Conservation (phyloP, 2,888 invertebrate species). For the Exocentrus adspersus region DNA sequence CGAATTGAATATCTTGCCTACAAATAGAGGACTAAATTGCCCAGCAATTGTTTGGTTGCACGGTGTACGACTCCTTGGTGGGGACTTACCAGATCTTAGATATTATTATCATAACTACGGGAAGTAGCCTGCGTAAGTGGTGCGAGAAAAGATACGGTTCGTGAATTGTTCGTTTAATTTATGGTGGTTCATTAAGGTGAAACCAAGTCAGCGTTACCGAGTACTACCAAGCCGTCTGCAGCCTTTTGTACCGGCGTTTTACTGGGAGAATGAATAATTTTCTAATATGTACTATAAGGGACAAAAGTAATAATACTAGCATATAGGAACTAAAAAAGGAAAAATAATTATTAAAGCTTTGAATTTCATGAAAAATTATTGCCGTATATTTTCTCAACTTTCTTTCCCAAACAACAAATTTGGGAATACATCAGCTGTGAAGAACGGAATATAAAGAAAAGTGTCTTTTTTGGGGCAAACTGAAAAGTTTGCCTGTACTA, state of each 20-base stretch:
- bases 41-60: conserved; percentile 35
- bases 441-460: too few species aligned
- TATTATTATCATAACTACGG: conserved; percentile 41
- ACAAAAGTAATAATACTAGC: too few species aligned
- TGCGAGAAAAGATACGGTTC: conserved; percentile 52
- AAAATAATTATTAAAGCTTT: too few species aligned
- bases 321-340: too few species aligned
- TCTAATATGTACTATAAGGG: too few species aligned
- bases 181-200: conserved; percentile 32
- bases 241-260: background rate
- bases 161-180: conserved; percentile 38
- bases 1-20: conserved; percentile 26
- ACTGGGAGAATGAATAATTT: background rate
- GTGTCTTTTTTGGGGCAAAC: too few species aligned
- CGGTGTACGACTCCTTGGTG: conserved; percentile 29
- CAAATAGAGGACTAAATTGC: conserved; percentile 22
- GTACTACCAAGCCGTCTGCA: background rate
- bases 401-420: too few species aligned
- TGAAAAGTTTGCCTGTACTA: too few species aligned
- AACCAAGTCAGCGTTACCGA: background rate
- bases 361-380: too few species aligned
- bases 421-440: too few species aligned
- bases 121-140: conserved; percentile 46
- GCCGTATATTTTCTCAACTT: too few species aligned
- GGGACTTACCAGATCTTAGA: conserved; percentile 36